phyloP scores from a whole-genome alignment of 2,113 vertebrate species.

The Perca flavescens region DNA sequence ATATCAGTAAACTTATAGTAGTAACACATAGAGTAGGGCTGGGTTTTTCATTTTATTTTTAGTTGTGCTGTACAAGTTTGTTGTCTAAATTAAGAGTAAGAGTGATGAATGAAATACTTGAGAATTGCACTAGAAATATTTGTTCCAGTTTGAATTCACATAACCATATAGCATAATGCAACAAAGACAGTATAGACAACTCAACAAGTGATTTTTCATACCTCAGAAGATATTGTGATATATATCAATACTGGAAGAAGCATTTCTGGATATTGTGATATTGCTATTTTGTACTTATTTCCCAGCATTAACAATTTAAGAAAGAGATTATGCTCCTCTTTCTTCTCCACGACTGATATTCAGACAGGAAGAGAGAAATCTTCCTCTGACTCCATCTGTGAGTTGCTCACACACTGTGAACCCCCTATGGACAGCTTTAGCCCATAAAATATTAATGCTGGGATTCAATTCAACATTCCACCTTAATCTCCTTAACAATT shows the following conservation, averaged over 20 bases:
- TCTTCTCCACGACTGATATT: slow-evolving; percentile 28
- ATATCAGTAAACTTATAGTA: background rate
- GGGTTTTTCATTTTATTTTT: no score
- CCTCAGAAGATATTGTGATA: background rate
- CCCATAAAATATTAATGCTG: slow-evolving; percentile 85
- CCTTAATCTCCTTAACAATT: slow-evolving; percentile 79
- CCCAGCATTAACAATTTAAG: background rate
- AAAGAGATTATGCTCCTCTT: background rate
- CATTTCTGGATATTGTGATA: background rate
- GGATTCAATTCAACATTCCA: slow-evolving; percentile 82
- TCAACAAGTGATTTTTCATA: background rate
- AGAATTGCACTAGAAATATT: background rate
- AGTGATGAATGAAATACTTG: background rate
- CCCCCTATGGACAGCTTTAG: slow-evolving; percentile 81
- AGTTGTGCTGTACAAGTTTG: no score
- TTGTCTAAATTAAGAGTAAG: no score
- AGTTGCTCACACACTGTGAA: slow-evolving; percentile 76
- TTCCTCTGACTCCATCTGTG: slow-evolving; percentile 77
- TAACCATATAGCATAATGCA: background rate
- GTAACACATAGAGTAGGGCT: background rate
- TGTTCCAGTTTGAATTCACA: background rate
- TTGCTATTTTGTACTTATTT: background rate
- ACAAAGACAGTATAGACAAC: background rate
- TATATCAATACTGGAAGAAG: background rate
- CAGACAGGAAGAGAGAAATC: slow-evolving; percentile 44